Conservation (phyloP, 2,797 vertebrate species). For the Oryzias dopingdopingensis region DNA sequence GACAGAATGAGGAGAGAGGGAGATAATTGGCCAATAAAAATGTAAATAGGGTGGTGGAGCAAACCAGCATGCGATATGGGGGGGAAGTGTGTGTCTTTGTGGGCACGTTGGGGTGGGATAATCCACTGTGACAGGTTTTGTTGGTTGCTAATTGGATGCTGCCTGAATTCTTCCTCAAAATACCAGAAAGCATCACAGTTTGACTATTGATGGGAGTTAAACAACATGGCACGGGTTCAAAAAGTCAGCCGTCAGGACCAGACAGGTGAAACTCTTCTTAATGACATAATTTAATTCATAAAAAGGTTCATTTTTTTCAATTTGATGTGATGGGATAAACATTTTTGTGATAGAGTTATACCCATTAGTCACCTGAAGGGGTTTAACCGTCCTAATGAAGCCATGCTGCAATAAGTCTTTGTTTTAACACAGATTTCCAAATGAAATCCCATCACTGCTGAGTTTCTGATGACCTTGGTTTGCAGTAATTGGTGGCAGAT, state of each 20-base stretch:
- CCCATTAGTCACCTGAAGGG: not conserved
- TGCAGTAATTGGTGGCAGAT: not conserved
- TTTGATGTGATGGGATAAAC: too few relatives aligned
- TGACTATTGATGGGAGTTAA: conserved; percentile 53
- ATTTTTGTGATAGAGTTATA: not conserved
- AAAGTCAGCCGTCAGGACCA: not conserved
- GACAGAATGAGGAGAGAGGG: conserved; percentile 59
- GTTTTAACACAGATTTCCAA: not conserved
- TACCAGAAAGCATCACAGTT: conserved; percentile 44
- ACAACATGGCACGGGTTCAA: conserved; percentile 22
- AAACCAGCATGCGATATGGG: conserved; percentile 69
- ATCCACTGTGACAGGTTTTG: conserved; percentile 76
- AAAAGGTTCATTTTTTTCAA: not conserved
- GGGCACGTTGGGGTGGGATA: conserved; percentile 35
- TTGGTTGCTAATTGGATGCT: conserved; percentile 72
- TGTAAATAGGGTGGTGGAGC: conserved; percentile 74
- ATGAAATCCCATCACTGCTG: not conserved
- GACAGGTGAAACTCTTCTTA: not conserved
- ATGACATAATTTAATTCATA: too few relatives aligned
- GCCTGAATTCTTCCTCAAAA: conserved; percentile 48
- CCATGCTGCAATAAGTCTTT: not conserved
- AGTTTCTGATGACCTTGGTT: not conserved
- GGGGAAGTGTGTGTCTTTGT: not conserved
- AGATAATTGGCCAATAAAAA: conserved; percentile 83
- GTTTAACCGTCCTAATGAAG: not conserved